Conservation (phyloP, 2,113 vertebrate species). For the Osmerus eperlanus region DNA sequence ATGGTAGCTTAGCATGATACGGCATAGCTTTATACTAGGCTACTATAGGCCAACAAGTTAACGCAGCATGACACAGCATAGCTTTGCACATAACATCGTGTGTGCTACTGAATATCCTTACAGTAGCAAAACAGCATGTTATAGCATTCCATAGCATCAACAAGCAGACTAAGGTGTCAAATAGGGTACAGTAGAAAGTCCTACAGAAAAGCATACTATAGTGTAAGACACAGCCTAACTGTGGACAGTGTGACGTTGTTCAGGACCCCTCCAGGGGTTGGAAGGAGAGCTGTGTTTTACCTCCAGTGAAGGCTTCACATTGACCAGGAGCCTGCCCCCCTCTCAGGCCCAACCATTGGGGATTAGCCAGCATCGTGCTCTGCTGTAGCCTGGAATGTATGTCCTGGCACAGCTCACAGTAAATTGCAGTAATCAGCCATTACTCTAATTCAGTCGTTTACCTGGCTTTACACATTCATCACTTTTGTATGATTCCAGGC, state of each 20-base stretch:
- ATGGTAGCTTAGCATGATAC: background rate
- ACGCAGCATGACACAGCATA: too few species aligned
- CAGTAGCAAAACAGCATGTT: too few species aligned
- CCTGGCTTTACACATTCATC: conserved; percentile 67
- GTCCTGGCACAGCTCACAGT: conserved; percentile 56
- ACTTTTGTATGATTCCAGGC: conserved; percentile 49
- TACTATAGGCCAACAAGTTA: too few species aligned
- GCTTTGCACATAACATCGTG: too few species aligned
- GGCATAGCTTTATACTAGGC: background rate
- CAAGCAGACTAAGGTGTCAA: too few species aligned
- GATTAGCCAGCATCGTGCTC: conserved; percentile 42
- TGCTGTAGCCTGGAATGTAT: conserved; percentile 47
- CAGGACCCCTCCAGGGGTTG: background rate
- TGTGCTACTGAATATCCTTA: too few species aligned
- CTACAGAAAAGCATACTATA: background rate
- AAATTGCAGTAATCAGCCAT: conserved; percentile 68
- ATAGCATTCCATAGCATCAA: too few species aligned
- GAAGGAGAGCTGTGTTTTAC: conserved; percentile 19
- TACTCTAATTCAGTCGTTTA: conserved; percentile 66
- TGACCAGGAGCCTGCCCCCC: conserved; percentile 35
- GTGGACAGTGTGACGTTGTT: background rate
- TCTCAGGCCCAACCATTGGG: conserved; percentile 32
- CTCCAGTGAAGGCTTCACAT: conserved; percentile 27
- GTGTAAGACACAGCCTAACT: background rate
- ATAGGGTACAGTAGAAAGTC: background rate